Evolutionary conservation across 2,888 invertebrate genomes (phyloP), one percentile per base, ranked within the genome.

Genomic region (Oxytorus armatus): DNA sequence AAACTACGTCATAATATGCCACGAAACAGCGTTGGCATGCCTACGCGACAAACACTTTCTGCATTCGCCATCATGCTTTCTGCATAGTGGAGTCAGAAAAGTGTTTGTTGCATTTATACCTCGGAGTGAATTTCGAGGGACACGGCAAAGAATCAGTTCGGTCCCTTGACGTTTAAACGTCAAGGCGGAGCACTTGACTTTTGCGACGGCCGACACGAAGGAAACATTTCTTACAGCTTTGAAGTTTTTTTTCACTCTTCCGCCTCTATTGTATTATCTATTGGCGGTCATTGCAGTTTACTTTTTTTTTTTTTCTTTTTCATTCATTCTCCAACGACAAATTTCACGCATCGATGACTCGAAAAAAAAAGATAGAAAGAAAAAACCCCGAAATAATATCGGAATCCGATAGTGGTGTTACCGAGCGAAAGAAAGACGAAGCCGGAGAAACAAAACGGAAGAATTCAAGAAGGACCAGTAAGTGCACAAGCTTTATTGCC

Each of bases 401-500:
- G 0, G n/a, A n/a, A n/a, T n/a, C n/a, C n/a, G n/a, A n/a, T n/a
- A n/a, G 1, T 14, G 1, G 21, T 25, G 14, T 53, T 23, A 5
- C 21, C n/a, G 33, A 29, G 16, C 5, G 14, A 14, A 33, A 61
- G 42, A 53, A 29, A 39, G 29, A 73, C 29, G 16, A 33, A 63
- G 55, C 18, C 18, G 4, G 55, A 23, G 33, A 72, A 76, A 55
- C 53, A 73, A 61, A 49, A 2, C 18, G 21, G 16, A 14, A 68
- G 23, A 68, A 53, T 63, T 47, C 14, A 51, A 25, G 73, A 73
- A 72, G 72, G 68, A 77, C 76, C 80, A 77, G 80, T 73, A 68
- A 68, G 61, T 61, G 80, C 47, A 68, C 61, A 77, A 77, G 66
- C 77, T 80, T 80, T 80, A 80, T 77, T 77, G 73, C 44, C 44